Conservation (phyloP, 2,888 invertebrate species). For the Mythimna vitellina region DNA sequence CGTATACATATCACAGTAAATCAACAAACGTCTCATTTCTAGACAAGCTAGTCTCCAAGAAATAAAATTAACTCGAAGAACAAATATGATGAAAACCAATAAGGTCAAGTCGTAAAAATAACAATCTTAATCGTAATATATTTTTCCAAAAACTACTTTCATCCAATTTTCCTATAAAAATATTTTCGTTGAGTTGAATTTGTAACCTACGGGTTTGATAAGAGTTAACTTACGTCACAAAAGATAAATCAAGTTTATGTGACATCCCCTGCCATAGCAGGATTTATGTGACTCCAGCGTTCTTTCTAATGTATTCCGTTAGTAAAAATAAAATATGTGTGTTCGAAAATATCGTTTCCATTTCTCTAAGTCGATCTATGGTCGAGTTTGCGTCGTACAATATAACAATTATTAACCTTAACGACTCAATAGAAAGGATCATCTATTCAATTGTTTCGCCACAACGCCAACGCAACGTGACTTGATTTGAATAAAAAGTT, state of each 20-base stretch:
- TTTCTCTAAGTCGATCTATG: constrained; percentile 40
- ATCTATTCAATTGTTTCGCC: constrained; percentile 69
- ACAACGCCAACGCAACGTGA: constrained; percentile 76
- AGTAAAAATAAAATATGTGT: constrained; percentile 73
- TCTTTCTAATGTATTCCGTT: constrained; percentile 80
- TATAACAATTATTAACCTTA: constrained; percentile 44
- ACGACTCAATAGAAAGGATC: constrained; percentile 53
- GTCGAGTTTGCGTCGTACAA: constrained; percentile 36
- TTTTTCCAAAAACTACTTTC: constrained; percentile 24
- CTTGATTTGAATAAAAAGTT: constrained; percentile 83
- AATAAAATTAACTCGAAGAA: background rate
- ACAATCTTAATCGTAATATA: constrained; percentile 8
- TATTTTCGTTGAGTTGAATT: constrained; percentile 71
- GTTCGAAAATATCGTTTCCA: constrained; percentile 64
- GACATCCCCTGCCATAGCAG: constrained; percentile 84
- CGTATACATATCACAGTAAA: background rate
- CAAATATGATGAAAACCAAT: background rate
- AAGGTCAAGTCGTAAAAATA: constrained; percentile 11
- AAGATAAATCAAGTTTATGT: constrained; percentile 90
- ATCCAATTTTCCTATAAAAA: constrained; percentile 55
- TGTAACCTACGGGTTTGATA: constrained; percentile 81
- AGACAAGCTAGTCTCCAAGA: background rate
- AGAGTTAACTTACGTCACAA: constrained; percentile 84
- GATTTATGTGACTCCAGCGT: constrained; percentile 84
- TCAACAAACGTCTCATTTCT: background rate